phyloP scores from a whole-genome alignment of 2,113 vertebrate species.

The Takifugu flavidus region DNA sequence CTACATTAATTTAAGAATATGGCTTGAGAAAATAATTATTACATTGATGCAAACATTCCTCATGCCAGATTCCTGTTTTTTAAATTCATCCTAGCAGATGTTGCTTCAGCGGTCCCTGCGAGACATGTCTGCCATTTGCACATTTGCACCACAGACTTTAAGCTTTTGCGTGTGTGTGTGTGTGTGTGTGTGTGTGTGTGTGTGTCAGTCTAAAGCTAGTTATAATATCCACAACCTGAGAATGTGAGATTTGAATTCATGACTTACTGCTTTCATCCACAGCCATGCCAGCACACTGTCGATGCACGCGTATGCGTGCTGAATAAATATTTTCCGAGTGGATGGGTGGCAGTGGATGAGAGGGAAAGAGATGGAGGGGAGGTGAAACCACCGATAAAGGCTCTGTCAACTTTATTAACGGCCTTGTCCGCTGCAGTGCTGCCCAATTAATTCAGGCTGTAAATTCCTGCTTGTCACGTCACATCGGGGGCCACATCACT shows the following conservation, averaged over 20 bases:
- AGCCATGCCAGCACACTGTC: conserved; percentile 15
- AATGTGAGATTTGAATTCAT: conserved; percentile 21
- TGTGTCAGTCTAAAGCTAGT: background rate
- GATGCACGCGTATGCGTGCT: background rate
- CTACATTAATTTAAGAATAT: conserved; percentile 2
- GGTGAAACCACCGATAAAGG: conserved; percentile 19
- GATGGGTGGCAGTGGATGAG: background rate
- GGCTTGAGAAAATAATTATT: background rate
- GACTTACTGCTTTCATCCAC: conserved; percentile 7
- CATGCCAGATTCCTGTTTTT: background rate
- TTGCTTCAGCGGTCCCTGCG: conserved; percentile 37
- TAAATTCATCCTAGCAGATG: conserved; percentile 1
- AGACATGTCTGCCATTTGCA: conserved; percentile 52
- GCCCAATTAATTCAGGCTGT: conserved; percentile 57
- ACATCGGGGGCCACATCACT: conserved; percentile 38
- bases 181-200: background rate
- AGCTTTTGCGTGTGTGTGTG: conserved; percentile 11
- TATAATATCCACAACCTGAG: too few relatives aligned
- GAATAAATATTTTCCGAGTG: conserved; percentile 20
- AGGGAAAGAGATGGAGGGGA: conserved; percentile 2
- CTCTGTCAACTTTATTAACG: conserved; percentile 53
- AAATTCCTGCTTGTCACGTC: conserved; percentile 61
- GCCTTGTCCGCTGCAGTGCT: conserved; percentile 27
- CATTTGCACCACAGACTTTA: conserved; percentile 23
- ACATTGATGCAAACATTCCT: conserved; percentile 7